Evolutionary conservation across 2,113 vertebrate species (phyloP), one percentile per base, ranked within the genome.

Genomic region (Accipiter virgatus): DNA sequence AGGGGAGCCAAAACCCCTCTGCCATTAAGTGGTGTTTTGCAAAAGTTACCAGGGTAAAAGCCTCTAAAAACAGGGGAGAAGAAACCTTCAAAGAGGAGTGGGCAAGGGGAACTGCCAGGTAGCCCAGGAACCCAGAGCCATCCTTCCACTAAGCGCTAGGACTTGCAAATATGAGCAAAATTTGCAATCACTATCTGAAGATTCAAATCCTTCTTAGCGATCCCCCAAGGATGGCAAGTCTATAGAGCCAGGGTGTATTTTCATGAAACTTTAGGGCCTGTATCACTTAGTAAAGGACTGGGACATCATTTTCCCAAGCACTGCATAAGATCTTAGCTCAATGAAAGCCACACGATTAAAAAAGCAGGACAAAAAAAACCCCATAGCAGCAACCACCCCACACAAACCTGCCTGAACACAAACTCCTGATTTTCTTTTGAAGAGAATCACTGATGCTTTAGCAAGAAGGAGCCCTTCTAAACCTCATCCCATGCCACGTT

Each of bases 1-100:
- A 97, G 90, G 92, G 96, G 85, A 98, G 84, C 91, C 75, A 80
- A 86, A 88, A 82, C 84, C 36, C 42, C 92, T 89, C 87, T 96
- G 93, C 93, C 94, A 97, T 80, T 96, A 94, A 42, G 26, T 52
- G 63, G 85, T 88, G 52, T 81, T 97, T 92, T 90, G 83, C 82
- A 96, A 87, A 95, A 97, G 77, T 95, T 93, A 96, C 86, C 67
- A 52, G 36, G 87, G 88, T 81, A 96, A 87, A 80, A 80, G 68
- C 62, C 73, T 95, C 65, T 48, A 77, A 96, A 94, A 96, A 72
- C 13, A 81, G 71, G 38, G 55, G 16, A 93, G 47, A 96, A 92
- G 53, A 74, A 81, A 73, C 19, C 68, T 71, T 72, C 52, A 42
- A 62, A 79, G 71, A 89, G 18, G 18, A 85, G 18, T 5, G 27